These are phyloP conservation scores for Phocoena sinus DNA, from an alignment of 2,113 vertebrate species.

Conservation along the genomic window DNA sequence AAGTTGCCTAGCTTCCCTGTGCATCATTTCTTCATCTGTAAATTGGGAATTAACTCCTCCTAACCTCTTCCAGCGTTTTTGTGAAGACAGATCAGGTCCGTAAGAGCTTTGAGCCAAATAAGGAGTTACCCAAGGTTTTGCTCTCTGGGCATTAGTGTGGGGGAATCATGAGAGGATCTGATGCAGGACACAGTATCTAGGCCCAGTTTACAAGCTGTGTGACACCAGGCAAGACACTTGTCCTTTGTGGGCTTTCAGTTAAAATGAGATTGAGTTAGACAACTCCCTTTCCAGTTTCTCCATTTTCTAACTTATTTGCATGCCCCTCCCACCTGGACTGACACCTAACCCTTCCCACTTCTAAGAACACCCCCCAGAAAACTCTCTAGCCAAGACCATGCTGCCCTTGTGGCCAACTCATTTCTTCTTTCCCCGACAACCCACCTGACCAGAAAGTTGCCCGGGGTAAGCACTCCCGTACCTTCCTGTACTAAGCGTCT, in stretches of 20 bases:
- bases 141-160: neutral
- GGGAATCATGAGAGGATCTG: neutral
- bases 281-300: neutral
- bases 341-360: neutral
- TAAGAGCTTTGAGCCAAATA: neutral
- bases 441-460: neutral
- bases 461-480: too few species aligned
- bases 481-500: neutral
- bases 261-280: neutral
- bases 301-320: neutral
- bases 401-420: neutral
- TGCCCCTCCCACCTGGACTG: neutral
- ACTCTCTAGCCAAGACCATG: neutral
- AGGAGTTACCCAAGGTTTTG: neutral
- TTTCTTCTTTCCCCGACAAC: neutral
- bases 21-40: neutral
- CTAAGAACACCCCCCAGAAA: neutral
- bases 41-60: neutral
- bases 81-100: neutral
- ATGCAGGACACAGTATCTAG: neutral
- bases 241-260: neutral
- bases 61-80: neutral
- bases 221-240: neutral
- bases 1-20: neutral
- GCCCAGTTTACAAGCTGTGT: neutral